Percentiles rank a stretch among this genome's conserved stretches.
Evolutionary conservation across 2,888 invertebrate genomes (phyloP).

Genomic region (Andrena hattorfiana): DNA sequence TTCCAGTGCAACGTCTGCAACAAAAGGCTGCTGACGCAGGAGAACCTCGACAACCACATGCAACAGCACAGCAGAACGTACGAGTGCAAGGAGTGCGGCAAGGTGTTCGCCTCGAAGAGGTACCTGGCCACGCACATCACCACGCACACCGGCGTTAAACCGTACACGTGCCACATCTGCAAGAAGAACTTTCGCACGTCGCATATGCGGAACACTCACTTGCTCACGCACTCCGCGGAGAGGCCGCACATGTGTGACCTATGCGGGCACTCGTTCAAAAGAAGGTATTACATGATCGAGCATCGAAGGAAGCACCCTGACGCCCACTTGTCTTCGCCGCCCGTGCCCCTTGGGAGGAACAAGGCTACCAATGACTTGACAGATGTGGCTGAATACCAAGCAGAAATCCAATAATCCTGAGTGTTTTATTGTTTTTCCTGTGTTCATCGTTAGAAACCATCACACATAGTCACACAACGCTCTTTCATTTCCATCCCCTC

Average conservation of each 20-base stretch:
- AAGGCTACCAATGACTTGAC: neutral
- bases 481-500: too few relatives aligned
- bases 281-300: conserved; percentile 71
- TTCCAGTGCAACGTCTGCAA: conserved; percentile 77
- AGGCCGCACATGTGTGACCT: conserved; percentile 75
- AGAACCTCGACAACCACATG: conserved; percentile 76
- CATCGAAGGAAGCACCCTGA: conserved; percentile 74
- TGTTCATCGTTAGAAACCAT: too few relatives aligned
- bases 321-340: conserved; percentile 70
- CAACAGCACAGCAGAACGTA: conserved; percentile 73
- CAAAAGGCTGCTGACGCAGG: conserved; percentile 75
- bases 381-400: neutral
- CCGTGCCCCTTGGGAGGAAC: conserved; percentile 65
- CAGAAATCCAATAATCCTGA: neutral
- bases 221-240: conserved; percentile 74
- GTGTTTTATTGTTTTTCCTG: too few relatives aligned
- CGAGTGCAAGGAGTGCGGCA: conserved; percentile 78
- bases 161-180: conserved; percentile 77
- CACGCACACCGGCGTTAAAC: conserved; percentile 75
- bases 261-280: conserved; percentile 75
- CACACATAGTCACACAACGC: too few relatives aligned
- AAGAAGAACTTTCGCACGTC: conserved; percentile 75
- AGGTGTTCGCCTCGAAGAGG: conserved; percentile 77
- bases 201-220: conserved; percentile 72
- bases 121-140: conserved; percentile 75